These are phyloP conservation scores for Platalea minor DNA, from an alignment of 2,797 vertebrate species.

Conservation along the genomic window DNA sequence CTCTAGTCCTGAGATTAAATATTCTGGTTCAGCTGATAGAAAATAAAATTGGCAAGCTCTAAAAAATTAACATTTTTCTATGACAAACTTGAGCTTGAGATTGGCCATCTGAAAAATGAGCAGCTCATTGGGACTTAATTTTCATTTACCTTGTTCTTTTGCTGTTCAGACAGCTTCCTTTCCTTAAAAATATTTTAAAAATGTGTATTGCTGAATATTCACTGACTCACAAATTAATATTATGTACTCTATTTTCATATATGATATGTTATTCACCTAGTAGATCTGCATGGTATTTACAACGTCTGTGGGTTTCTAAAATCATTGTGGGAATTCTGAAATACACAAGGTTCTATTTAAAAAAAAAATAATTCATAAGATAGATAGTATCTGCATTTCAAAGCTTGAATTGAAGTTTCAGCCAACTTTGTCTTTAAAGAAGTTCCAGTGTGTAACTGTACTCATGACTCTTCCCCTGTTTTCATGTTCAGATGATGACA, in stretches of 20 bases:
- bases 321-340: not conserved
- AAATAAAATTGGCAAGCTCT: slow-evolving; percentile 44
- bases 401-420: not conserved
- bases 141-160: slow-evolving; percentile 35
- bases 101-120: slow-evolving; percentile 1
- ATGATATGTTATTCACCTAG: not conserved
- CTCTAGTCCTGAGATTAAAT: slow-evolving; percentile 55
- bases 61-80: slow-evolving; percentile 31
- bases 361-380: not conserved
- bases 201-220: not conserved
- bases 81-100: slow-evolving; percentile 27
- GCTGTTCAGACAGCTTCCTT: not conserved
- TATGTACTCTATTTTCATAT: not conserved
- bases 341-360: not conserved
- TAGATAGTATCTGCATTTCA: not conserved
- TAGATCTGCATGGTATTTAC: not conserved
- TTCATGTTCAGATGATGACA: not conserved
- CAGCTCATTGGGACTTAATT: not conserved
- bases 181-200: not conserved
- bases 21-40: slow-evolving; percentile 36
- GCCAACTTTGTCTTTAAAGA: not conserved
- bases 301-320: not conserved
- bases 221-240: not conserved
- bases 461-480: not conserved
- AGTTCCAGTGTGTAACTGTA: not conserved